These are phyloP conservation scores for Promerops cafer DNA, from an alignment of 2,113 vertebrate species.

Conservation along the genomic window DNA sequence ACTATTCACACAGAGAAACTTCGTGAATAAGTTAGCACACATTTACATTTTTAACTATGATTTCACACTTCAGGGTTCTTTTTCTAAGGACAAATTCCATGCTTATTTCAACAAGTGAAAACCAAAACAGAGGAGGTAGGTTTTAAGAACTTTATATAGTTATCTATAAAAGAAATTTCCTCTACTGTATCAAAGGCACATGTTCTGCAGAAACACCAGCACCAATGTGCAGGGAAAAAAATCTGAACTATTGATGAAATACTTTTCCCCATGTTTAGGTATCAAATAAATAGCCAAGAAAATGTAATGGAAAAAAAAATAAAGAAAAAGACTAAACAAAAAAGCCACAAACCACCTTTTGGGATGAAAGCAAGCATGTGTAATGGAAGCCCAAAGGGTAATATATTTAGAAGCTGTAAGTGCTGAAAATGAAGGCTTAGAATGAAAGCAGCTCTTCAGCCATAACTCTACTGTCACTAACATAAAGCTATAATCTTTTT, in stretches of 20 bases:
- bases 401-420: constrained; percentile 4
- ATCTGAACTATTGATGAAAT: background rate
- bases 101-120: background rate
- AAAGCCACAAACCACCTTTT: background rate
- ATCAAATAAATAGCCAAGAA: background rate
- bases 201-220: background rate
- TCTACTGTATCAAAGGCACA: background rate
- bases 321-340: background rate
- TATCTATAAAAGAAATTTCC: background rate
- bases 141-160: background rate
- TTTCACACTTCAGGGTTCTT: background rate
- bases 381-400: constrained; percentile 29
- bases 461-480: constrained; percentile 28
- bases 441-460: constrained; percentile 23
- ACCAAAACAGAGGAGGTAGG: background rate
- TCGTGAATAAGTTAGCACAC: background rate
- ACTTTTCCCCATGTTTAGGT: background rate
- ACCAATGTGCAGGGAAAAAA: background rate
- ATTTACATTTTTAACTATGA: background rate
- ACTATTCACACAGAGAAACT: background rate
- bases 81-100: background rate
- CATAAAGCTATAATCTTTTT: constrained; percentile 26
- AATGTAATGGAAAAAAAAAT: background rate
- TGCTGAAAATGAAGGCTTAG: constrained; percentile 40
- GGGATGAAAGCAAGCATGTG: background rate